Conservation (phyloP, 1,140 invertebrate species). For the Colletes latitarsis region DNA sequence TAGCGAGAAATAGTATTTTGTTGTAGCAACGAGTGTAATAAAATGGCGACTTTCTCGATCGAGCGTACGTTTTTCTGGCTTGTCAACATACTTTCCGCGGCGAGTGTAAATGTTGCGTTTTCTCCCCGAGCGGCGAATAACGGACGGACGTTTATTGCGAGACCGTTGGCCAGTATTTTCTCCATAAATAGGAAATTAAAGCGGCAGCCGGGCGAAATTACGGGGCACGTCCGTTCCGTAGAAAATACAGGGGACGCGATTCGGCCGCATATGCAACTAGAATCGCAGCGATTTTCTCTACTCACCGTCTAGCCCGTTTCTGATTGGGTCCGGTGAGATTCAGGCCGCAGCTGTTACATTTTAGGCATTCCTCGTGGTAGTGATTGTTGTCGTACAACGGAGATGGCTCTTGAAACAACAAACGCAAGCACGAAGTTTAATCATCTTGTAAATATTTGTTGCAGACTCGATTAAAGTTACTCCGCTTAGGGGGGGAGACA, state of each 20-base stretch:
- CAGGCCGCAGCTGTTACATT: constrained; percentile 95
- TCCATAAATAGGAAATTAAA: constrained; percentile 17
- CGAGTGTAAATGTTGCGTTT: neutral
- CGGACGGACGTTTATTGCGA: neutral
- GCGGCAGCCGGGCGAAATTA: neutral
- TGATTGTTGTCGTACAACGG: constrained; percentile 96
- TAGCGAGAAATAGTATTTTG: too few species aligned
- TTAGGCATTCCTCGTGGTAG: constrained; percentile 97
- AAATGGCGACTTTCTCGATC: too few species aligned
- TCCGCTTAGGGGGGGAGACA: neutral
- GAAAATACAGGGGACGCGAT: neutral
- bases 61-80: too few species aligned
- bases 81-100: too few species aligned
- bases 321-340: constrained; percentile 95
- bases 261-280: neutral
- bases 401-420: constrained; percentile 88
- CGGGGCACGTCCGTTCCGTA: neutral
- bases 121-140: neutral
- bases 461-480: neutral
- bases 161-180: neutral
- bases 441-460: neutral
- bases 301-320: constrained; percentile 85
- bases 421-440: constrained; percentile 3
- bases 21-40: too few species aligned
- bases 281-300: constrained; percentile 7